phyloP scores from a whole-genome alignment of 2,797 vertebrate genomes.

The Danio kyathit region DNA sequence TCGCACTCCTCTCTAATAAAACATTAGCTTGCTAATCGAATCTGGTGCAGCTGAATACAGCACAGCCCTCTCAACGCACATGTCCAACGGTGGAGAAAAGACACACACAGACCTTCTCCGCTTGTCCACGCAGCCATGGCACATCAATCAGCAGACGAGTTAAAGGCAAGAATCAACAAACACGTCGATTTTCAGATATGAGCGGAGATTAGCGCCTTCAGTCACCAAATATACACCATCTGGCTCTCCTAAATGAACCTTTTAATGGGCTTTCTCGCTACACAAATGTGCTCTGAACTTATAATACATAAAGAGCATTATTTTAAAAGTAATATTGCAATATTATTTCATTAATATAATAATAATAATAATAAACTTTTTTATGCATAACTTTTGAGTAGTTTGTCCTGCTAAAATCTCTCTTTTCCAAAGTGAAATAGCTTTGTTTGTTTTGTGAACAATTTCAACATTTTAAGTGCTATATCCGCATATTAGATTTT shows the following conservation, averaged over 20 bases:
- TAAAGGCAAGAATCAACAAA: constrained; percentile 59
- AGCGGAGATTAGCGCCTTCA: constrained; percentile 56
- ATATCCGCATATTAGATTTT: too few species aligned
- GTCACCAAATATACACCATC: constrained; percentile 61
- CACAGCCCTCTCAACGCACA: constrained; percentile 52
- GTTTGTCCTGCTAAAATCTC: neutral
- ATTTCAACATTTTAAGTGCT: too few species aligned
- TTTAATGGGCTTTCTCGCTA: constrained; percentile 52
- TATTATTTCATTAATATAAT: neutral
- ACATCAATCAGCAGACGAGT: constrained; percentile 55
- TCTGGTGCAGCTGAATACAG: constrained; percentile 62
- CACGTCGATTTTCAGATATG: constrained; percentile 55
- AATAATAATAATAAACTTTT: too few species aligned
- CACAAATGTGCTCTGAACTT: constrained; percentile 36
- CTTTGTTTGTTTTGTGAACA: too few species aligned
- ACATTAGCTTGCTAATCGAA: constrained; percentile 69
- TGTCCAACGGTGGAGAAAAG: constrained; percentile 27
- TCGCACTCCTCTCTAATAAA: constrained; percentile 66
- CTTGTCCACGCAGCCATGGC: constrained; percentile 51
- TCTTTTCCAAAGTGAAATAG: too few species aligned
- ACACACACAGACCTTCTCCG: constrained; percentile 36
- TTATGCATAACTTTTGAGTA: neutral
- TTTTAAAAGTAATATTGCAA: neutral
- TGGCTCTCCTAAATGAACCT: constrained; percentile 57
- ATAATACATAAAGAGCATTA: neutral